Conservation (phyloP, 2,888 invertebrate species). For the Gymnosoma rotundatum region DNA sequence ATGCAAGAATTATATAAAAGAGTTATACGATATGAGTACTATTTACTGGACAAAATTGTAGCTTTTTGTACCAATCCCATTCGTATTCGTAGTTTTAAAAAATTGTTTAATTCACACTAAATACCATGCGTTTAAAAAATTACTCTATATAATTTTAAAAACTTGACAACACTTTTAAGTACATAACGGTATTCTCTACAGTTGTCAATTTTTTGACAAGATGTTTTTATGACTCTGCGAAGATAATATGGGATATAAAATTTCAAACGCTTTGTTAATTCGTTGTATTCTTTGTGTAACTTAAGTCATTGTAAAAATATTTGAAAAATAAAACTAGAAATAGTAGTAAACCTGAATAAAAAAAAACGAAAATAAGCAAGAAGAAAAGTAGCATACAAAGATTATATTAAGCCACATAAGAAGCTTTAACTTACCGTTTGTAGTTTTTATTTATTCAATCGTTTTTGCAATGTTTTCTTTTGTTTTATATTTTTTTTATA, state of each 20-base stretch:
- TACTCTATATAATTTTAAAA: neutral
- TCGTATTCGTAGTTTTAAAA: too few relatives aligned
- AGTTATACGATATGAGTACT: too few relatives aligned
- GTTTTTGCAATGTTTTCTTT: slow-evolving; percentile 26
- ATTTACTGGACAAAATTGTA: too few relatives aligned
- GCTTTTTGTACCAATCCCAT: too few relatives aligned
- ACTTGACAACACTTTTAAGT: neutral
- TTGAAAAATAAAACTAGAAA: slow-evolving; percentile 30
- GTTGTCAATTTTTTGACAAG: slow-evolving; percentile 27
- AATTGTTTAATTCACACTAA: too few relatives aligned
- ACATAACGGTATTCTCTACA: slow-evolving; percentile 17
- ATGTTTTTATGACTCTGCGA: slow-evolving; percentile 23
- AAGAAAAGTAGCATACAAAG: slow-evolving; percentile 16
- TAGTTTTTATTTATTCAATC: slow-evolving; percentile 45
- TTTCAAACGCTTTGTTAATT: slow-evolving; percentile 47
- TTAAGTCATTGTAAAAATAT: slow-evolving; percentile 50
- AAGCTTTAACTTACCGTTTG: slow-evolving; percentile 63
- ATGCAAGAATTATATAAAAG: too few relatives aligned
- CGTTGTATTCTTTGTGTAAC: slow-evolving; percentile 43
- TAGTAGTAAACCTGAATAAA: slow-evolving; percentile 10
- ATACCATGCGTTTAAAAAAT: too few relatives aligned
- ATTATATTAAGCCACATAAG: slow-evolving; percentile 64
- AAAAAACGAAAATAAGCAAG: slow-evolving; percentile 1
- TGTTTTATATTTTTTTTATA: neutral
- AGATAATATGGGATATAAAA: slow-evolving; percentile 8